These are phyloP conservation scores for Nanorana parkeri DNA, from an alignment of 2,113 vertebrate species.

Conservation along the genomic window DNA sequence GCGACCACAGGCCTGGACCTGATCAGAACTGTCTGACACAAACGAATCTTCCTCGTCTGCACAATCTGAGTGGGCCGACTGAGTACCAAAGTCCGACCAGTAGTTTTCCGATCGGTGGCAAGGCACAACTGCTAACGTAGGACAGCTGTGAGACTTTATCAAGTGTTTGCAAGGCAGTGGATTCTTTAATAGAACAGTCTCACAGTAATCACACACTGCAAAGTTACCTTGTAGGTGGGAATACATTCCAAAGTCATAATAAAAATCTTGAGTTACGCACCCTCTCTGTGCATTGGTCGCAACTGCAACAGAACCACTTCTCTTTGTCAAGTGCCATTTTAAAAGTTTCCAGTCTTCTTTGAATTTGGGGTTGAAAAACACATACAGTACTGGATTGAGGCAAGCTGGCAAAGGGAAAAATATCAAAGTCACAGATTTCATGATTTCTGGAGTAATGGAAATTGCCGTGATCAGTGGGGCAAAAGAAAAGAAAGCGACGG, in stretches of 20 bases:
- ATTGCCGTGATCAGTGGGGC: conserved; percentile 85
- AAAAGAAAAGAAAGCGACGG: conserved; percentile 94
- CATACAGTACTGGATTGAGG: conserved; percentile 92
- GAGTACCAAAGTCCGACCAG: conserved; percentile 88
- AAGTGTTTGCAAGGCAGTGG: conserved; percentile 90
- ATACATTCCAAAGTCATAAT: conserved; percentile 78
- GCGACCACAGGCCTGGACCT: conserved; percentile 93
- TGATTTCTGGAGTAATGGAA: conserved; percentile 90
- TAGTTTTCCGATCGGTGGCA: conserved; percentile 83
- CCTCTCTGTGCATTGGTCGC: conserved; percentile 69
- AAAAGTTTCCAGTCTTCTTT: conserved; percentile 92
- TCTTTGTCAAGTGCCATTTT: conserved; percentile 65
- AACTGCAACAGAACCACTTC: conserved; percentile 64
- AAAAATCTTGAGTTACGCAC: conserved; percentile 76
- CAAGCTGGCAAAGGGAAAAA: conserved; percentile 94
- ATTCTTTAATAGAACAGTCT: conserved; percentile 83
- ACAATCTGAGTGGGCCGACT: conserved; percentile 91
- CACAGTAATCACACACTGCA: conserved; percentile 85
- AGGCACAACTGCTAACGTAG: conserved; percentile 79
- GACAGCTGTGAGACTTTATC: conserved; percentile 94
- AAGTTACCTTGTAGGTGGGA: conserved; percentile 75
- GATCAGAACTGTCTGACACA: conserved; percentile 95
- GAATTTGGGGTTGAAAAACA: conserved; percentile 96
- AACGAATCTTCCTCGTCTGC: conserved; percentile 95
- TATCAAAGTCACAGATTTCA: conserved; percentile 94